These are phyloP conservation scores for Automeris io DNA, from an alignment of 2,888 invertebrate genomes.

Conservation along the genomic window DNA sequence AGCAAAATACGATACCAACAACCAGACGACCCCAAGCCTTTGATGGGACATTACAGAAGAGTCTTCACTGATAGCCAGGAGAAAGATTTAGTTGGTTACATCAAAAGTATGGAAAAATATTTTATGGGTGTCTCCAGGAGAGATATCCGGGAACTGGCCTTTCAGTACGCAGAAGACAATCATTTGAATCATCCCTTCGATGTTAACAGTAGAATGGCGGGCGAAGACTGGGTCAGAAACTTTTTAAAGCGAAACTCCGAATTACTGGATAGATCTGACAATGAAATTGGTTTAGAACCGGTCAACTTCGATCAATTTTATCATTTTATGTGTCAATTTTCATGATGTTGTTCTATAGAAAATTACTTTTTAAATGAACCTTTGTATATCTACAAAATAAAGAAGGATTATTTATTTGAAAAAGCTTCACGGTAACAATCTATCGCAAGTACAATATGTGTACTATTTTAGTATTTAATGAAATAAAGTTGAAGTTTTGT, in stretches of 20 bases:
- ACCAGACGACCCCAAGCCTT: slow-evolving; percentile 61
- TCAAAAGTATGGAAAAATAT: slow-evolving; percentile 69
- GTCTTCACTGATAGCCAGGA: slow-evolving; percentile 71
- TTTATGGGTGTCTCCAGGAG: slow-evolving; percentile 69
- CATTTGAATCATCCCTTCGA: slow-evolving; percentile 65
- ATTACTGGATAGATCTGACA: slow-evolving; percentile 52
- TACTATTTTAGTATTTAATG: background rate
- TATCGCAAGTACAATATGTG: background rate
- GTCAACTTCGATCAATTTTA: slow-evolving; percentile 73
- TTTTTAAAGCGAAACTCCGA: slow-evolving; percentile 70
- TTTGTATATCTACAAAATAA: no score
- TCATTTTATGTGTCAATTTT: slow-evolving; percentile 69
- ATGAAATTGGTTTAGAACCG: slow-evolving; percentile 57
- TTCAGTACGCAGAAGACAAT: slow-evolving; percentile 69
- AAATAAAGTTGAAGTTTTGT: background rate
- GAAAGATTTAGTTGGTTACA: slow-evolving; percentile 67
- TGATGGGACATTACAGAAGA: slow-evolving; percentile 68
- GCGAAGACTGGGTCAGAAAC: slow-evolving; percentile 71
- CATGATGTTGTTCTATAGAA: slow-evolving; percentile 46
- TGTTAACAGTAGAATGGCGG: slow-evolving; percentile 66
- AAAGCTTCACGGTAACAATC: background rate
- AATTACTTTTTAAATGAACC: no score
- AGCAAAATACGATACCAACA: slow-evolving; percentile 66
- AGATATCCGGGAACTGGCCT: slow-evolving; percentile 68
- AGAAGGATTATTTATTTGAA: no score